Base-by-base conservation (phyloP, 2,797 vertebrate species). In the Cyprinodon diabolis region DNA sequence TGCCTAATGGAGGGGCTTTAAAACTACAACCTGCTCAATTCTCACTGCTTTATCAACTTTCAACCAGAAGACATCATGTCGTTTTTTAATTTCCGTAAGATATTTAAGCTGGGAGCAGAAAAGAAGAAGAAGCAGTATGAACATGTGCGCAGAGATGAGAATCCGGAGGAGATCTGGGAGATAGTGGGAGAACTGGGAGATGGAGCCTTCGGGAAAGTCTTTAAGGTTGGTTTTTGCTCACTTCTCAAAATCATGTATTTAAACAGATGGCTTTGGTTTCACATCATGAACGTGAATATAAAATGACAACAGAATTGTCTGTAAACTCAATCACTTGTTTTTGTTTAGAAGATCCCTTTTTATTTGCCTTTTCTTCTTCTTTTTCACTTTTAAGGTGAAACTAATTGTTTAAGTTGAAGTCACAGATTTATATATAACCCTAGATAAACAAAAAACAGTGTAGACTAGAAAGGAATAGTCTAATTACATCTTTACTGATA, bases 61-160 rank as follows among this genome's bases (percentile, higher is more conserved):
- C 1, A 40, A 58, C 49, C 52, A n/a, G 19, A 8, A 75, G 30
- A 19, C 76, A 89, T 37, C 0, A 99, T 99, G 98, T 96, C 98
- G 56, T 99, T 99, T 90, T 99, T 99, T 89, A 99, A 99, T 95
- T 98, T 99, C 90, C 96, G 97, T 37, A 99, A 97, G 91, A 98
- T 99, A 84, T 99, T 99, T 80, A 99, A 98, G 93, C 85, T 99
- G 89, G 98, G 97, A 2, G 78, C 94, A 2, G 98, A 99, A 81
- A 99, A 96, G 91, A 99, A 98, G 93, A 98, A 97, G 93, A 99
- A 98, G 74, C 97, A 99, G 69, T 99, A 99, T 54, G 97, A 99
- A 14, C 96, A 99, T 69, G 98, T 99, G 74, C 97, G 98, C 89
- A 95, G 98, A 76, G 98, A 99, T 85, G 86, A 96, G 79, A 96